These are phyloP conservation scores for Laothoe populi DNA, from an alignment of 2,888 invertebrate genomes.

Conservation along the genomic window DNA sequence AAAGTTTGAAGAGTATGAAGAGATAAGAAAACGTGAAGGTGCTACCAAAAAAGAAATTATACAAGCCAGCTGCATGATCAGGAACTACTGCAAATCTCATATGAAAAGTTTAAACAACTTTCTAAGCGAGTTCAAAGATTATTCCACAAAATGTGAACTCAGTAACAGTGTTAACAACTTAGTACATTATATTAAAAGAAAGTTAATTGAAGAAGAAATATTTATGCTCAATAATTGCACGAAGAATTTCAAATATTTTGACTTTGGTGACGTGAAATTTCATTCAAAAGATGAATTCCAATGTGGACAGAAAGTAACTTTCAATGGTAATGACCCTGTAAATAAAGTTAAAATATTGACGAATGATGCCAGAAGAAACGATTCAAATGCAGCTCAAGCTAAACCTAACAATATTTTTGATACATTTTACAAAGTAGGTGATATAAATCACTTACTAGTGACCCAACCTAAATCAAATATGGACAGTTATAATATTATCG, in stretches of 20 bases:
- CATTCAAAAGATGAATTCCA: slow-evolving; percentile 29
- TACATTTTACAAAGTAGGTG: slow-evolving; percentile 6
- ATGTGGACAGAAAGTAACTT: not conserved
- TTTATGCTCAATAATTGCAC: slow-evolving; percentile 48
- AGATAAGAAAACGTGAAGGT: slow-evolving; percentile 45
- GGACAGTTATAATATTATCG: slow-evolving; percentile 3
- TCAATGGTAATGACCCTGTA: slow-evolving; percentile 12
- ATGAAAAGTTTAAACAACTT: slow-evolving; percentile 49
- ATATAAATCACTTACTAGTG: slow-evolving; percentile 1
- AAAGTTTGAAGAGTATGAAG: slow-evolving; percentile 51
- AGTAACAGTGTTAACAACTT: slow-evolving; percentile 53
- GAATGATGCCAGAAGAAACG: slow-evolving; percentile 35
- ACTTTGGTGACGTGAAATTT: slow-evolving; percentile 30
- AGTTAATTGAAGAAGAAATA: slow-evolving; percentile 54
- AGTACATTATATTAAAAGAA: slow-evolving; percentile 53
- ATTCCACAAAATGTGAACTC: slow-evolving; percentile 46
- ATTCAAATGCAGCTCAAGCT: slow-evolving; percentile 4
- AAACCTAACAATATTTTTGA: slow-evolving; percentile 11
- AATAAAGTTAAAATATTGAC: slow-evolving; percentile 34
- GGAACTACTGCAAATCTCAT: slow-evolving; percentile 53
- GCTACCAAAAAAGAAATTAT: slow-evolving; percentile 51
- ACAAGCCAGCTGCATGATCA: slow-evolving; percentile 56
- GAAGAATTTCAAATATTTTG: slow-evolving; percentile 46
- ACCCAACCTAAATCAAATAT: not conserved
- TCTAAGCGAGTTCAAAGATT: slow-evolving; percentile 52